Base-by-base conservation (phyloP, 2,888 invertebrate genomes). In the Nephrotoma guestfalica region DNA sequence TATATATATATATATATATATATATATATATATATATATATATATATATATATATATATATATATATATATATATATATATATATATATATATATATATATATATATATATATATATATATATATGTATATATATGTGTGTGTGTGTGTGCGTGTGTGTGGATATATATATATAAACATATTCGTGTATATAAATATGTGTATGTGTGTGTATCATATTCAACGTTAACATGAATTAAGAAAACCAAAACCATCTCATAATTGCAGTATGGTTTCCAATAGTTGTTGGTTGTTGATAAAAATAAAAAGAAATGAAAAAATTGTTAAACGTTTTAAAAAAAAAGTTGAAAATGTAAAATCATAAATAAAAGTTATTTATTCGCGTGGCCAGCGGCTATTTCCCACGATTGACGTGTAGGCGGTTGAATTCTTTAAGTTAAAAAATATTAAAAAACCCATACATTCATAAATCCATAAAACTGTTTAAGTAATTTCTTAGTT, bases 21-120 rank as follows among this genome's bases (percentile, higher is more conserved):
- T 83, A 83, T 83, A 83, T 83, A 83, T 83, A 83, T 83, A 40
- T 83, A 83, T 83, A 83, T 83, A 83, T 83, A 83, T 83, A 83
- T 40, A 83, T 83, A 83, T 83, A 83, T 7, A 83, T 40, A 83
- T n/a, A 83, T 83, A 83, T 83, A 83, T 83, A 40, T 83, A 83
- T 83, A 83, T 83, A 83, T 83, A 83, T 83, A 40, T 5, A 83
- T 83, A 83, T 83, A 83, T 83, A 83, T 83, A 83, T 83, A 83
- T 83, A 83, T 83, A 83, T 83, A 83, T 83, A 83, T 40, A 83
- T 83, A 83, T 40, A 83, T 83, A 83, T 40, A 83, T 83, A 83
- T 40, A 83, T 83, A 83, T 83, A 40, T 83, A 83, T 83, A 83
- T 83, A 83, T 83, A 83, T 83, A 83, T 40, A 83, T 83, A 83